Percentiles rank a stretch among this genome's conserved stretches.
phyloP scores from a whole-genome alignment of 2,113 vertebrate species.

The Furnarius figulus region DNA sequence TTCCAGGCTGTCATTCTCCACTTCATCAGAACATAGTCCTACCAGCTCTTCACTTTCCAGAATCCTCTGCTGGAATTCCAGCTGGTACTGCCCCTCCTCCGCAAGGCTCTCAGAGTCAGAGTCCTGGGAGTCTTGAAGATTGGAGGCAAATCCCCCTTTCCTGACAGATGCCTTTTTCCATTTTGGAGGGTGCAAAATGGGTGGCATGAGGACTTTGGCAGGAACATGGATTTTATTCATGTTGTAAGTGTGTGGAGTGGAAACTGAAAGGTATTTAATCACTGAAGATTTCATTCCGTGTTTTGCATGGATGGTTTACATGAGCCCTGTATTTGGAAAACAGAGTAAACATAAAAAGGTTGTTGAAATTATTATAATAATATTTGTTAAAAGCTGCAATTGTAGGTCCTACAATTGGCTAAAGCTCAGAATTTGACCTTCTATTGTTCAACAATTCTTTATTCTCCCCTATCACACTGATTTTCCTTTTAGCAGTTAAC shows the following conservation, averaged over 20 bases:
- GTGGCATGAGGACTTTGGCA: background rate
- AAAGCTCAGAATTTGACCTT: background rate
- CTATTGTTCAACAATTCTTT: background rate
- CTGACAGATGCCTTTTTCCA: background rate
- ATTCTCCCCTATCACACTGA: background rate
- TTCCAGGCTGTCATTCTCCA: constrained; percentile 60
- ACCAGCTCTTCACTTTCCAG: background rate
- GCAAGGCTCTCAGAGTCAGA: constrained; percentile 70
- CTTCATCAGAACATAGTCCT: background rate
- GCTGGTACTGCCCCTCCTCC: constrained; percentile 55
- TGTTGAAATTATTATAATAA: background rate
- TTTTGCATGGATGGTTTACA: background rate
- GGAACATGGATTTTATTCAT: background rate
- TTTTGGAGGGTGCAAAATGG: background rate
- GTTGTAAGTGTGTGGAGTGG: background rate
- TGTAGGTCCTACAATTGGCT: background rate
- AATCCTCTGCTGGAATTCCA: constrained; percentile 29
- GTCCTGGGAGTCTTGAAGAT: constrained; percentile 66
- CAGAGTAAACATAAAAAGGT: background rate
- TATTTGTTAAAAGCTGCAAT: background rate
- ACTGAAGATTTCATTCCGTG: background rate
- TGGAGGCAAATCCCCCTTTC: background rate
- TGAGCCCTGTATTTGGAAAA: constrained; percentile 28
- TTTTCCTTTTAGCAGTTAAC: background rate
- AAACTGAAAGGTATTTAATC: background rate